A percentile compares a stretch with the other conserved stretches of the same genome.
Conservation (phyloP, 2,888 invertebrate species). For the Ephialtes manifestator region DNA sequence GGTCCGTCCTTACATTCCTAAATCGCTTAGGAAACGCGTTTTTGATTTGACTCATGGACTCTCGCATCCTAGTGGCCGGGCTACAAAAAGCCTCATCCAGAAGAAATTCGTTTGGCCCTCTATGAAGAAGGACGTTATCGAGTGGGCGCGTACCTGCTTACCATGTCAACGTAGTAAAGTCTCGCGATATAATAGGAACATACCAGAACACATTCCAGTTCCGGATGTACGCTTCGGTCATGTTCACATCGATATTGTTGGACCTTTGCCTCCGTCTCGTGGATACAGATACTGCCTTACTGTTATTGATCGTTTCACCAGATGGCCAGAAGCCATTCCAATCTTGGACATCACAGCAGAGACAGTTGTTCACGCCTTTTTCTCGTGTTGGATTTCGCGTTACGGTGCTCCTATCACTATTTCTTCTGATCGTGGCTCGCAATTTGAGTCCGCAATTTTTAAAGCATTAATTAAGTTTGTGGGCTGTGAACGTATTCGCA, state of each 20-base stretch:
- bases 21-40: conserved; percentile 51
- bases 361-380: conserved; percentile 36
- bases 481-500: conserved; percentile 71
- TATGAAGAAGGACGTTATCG: conserved; percentile 74
- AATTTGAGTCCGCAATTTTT: conserved; percentile 78
- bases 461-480: conserved; percentile 68
- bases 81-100: conserved; percentile 68
- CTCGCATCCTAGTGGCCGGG: conserved; percentile 69
- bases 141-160: conserved; percentile 76
- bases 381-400: too few species aligned
- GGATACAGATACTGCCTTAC: conserved; percentile 74
- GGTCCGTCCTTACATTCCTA: conserved; percentile 70
- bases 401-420: conserved; percentile 82
- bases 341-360: conserved; percentile 53
- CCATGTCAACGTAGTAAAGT: conserved; percentile 79
- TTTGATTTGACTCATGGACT: conserved; percentile 66
- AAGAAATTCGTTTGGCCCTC: conserved; percentile 75
- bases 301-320: conserved; percentile 65
- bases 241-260: conserved; percentile 80
- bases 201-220: conserved; percentile 67
- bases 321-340: conserved; percentile 74
- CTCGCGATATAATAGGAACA: conserved; percentile 71
- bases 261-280: conserved; percentile 75
- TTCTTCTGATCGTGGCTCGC: conserved; percentile 81
- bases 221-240: conserved; percentile 77